phyloP scores from a whole-genome alignment of 2,797 vertebrate species.

The Paedocypris micromegethes region DNA sequence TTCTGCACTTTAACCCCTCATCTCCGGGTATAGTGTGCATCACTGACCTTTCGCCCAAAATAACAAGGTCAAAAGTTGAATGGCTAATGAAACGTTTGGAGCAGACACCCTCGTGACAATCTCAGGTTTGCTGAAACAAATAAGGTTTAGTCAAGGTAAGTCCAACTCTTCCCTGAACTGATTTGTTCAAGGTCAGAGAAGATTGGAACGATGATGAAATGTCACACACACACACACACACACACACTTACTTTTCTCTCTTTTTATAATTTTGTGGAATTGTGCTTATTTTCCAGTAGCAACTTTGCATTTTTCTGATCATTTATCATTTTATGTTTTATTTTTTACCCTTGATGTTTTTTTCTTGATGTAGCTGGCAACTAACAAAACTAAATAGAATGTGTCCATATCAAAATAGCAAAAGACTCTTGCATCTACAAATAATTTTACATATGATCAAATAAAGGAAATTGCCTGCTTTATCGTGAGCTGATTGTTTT shows the following conservation, averaged over 20 bases:
- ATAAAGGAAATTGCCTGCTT: slow-evolving; percentile 18
- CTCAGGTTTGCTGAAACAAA: slow-evolving; percentile 22
- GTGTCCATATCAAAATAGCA: slow-evolving; percentile 36
- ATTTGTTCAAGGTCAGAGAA: neutral
- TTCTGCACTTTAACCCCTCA: slow-evolving; percentile 19
- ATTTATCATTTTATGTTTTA: slow-evolving; percentile 18
- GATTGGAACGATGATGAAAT: neutral
- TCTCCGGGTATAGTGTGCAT: slow-evolving; percentile 44
- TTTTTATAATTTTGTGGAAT: neutral
- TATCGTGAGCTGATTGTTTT: slow-evolving; percentile 51
- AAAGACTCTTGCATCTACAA: slow-evolving; percentile 59
- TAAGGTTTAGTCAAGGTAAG: slow-evolving; percentile 8
- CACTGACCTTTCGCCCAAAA: slow-evolving; percentile 48
- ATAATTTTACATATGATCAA: slow-evolving; percentile 53
- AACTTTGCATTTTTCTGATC: slow-evolving; percentile 3
- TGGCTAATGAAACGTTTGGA: slow-evolving; percentile 12
- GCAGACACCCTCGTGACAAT: neutral
- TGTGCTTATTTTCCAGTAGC: slow-evolving; percentile 6
- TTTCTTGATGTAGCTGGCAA: too few relatives aligned
- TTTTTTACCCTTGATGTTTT: slow-evolving; percentile 21
- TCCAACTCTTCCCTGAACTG: neutral
- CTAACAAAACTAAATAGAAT: slow-evolving; percentile 39
- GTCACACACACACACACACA: too few relatives aligned
- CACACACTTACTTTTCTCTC: too few relatives aligned
- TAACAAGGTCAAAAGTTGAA: slow-evolving; percentile 39